Evolutionary conservation across 2,888 invertebrate genomes (phyloP).

Genomic region (Nipponacmea schrenckii): DNA sequence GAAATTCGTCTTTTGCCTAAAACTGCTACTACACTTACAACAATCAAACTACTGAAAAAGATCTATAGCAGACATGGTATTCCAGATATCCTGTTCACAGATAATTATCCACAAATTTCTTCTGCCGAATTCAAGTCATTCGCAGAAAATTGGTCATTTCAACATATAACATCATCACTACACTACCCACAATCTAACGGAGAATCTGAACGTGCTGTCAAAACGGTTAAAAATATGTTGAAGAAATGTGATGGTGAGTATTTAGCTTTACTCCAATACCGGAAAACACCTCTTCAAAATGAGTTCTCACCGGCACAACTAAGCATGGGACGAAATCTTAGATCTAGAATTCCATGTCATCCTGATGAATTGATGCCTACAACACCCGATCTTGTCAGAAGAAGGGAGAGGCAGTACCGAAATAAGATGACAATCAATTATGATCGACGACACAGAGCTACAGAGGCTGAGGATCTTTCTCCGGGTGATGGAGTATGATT

Average conservation of each 20-base stretch:
- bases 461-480: no score
- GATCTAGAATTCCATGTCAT: constrained; percentile 9
- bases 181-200: constrained; percentile 28
- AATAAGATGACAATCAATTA: not conserved
- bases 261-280: no score
- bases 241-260: constrained; percentile 28
- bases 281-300: no score
- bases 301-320: constrained; percentile 26
- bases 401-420: not conserved
- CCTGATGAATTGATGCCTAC: not conserved
- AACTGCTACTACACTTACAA: not conserved
- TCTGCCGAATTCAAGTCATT: constrained; percentile 20
- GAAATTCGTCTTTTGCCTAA: not conserved
- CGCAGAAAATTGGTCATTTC: constrained; percentile 18
- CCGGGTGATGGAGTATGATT: no score
- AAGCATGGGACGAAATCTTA: constrained; percentile 21
- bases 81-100: constrained; percentile 14
- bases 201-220: constrained; percentile 22
- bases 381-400: not conserved
- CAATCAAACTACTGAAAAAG: not conserved
- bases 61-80: constrained; percentile 19
- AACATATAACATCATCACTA: constrained; percentile 17
- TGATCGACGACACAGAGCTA: not conserved
- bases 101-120: constrained; percentile 18
- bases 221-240: constrained; percentile 27